Percentiles rank a stretch among this genome's conserved stretches.
Conservation (phyloP, 2,888 invertebrate genomes). For the Epirrhoe alternata region DNA sequence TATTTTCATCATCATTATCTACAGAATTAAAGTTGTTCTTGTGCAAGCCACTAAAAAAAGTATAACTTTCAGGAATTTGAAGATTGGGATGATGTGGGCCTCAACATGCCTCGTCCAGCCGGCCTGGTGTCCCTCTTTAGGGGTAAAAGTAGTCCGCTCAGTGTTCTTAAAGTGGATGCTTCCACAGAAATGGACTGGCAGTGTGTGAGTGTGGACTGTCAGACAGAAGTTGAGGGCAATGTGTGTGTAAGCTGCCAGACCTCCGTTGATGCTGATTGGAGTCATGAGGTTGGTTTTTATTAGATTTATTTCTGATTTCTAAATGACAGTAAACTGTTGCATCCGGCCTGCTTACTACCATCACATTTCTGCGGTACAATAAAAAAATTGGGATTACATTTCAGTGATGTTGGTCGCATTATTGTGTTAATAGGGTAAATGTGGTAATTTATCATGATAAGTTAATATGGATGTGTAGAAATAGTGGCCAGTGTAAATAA, state of each 20-base stretch:
- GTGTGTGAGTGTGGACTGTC: slow-evolving; percentile 63
- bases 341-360: too few relatives aligned
- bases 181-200: slow-evolving; percentile 78
- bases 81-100: slow-evolving; percentile 96
- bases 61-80: slow-evolving; percentile 89
- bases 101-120: slow-evolving; percentile 93
- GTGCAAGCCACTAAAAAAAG: too few relatives aligned
- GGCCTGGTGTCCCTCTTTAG: slow-evolving; percentile 89
- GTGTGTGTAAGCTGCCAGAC: slow-evolving; percentile 77
- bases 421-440: too few relatives aligned
- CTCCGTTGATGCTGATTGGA: slow-evolving; percentile 72
- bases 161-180: slow-evolving; percentile 71
- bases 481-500: background rate
- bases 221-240: slow-evolving; percentile 77
- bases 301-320: background rate
- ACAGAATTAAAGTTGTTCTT: too few relatives aligned
- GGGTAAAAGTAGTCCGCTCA: slow-evolving; percentile 74
- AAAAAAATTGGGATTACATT: too few relatives aligned
- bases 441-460: background rate
- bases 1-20: too few relatives aligned
- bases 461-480: background rate
- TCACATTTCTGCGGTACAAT: too few relatives aligned
- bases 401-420: too few relatives aligned
- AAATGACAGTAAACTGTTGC: too few relatives aligned
- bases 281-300: slow-evolving; percentile 65